These are phyloP conservation scores for Osmerus mordax DNA, from an alignment of 2,113 vertebrate genomes.

Conservation along the genomic window DNA sequence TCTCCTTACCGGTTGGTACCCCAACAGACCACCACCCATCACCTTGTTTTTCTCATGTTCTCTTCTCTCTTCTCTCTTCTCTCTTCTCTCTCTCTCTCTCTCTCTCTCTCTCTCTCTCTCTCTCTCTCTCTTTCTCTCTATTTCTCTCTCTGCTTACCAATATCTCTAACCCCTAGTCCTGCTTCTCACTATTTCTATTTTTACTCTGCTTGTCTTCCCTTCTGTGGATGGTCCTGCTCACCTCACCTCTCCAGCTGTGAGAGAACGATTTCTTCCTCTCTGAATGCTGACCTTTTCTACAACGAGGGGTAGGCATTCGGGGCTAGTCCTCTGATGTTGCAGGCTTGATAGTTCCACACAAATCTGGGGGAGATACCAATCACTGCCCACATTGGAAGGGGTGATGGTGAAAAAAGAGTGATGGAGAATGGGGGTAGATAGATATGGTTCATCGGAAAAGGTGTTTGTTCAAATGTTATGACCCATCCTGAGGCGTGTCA, in stretches of 20 bases:
- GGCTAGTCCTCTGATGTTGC: conserved; percentile 53
- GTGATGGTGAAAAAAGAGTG: conserved; percentile 6
- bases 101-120: conserved; percentile 12
- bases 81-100: conserved; percentile 2
- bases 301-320: conserved; percentile 55
- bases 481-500: conserved; percentile 45
- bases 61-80: conserved; percentile 24
- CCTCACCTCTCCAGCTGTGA: conserved; percentile 57
- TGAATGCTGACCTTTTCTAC: conserved; percentile 71
- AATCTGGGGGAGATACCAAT: conserved; percentile 55
- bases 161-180: neutral
- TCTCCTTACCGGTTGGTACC: neutral
- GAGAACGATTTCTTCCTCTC: conserved; percentile 55
- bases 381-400: conserved; percentile 37
- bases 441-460: conserved; percentile 29
- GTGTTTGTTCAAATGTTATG: conserved; percentile 31
- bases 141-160: neutral
- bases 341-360: conserved; percentile 50
- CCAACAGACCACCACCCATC: neutral
- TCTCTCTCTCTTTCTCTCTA: neutral
- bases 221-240: conserved; percentile 31
- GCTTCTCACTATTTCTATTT: neutral
- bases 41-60: conserved; percentile 3
- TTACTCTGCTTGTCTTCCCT: conserved; percentile 21
- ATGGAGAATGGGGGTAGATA: conserved; percentile 23